These are phyloP conservation scores for Drosophila pandora DNA, from an alignment of 1,140 invertebrate genomes.

Conservation along the genomic window DNA sequence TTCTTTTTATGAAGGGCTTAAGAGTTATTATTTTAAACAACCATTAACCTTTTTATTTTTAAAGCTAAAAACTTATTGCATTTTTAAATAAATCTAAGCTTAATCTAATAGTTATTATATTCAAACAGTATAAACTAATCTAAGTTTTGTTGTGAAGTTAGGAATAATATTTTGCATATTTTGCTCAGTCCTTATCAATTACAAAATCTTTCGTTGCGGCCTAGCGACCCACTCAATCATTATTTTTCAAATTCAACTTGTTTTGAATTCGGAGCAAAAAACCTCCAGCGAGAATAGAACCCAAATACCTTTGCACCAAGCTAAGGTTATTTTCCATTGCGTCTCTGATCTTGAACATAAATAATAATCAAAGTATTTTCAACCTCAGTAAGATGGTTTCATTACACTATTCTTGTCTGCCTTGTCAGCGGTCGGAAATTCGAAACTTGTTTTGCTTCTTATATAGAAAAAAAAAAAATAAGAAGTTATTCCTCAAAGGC, in stretches of 20 bases:
- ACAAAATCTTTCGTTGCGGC: slow-evolving; percentile 1
- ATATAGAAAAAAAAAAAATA: slow-evolving; percentile 22
- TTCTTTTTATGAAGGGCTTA: no score
- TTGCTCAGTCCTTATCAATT: background rate
- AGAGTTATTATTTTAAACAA: no score
- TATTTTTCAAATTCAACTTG: slow-evolving; percentile 10
- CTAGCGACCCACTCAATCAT: slow-evolving; percentile 14
- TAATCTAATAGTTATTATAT: no score
- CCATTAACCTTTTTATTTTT: no score
- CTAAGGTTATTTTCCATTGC: slow-evolving; percentile 65
- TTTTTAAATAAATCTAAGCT: no score
- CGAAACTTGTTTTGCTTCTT: slow-evolving; percentile 60
- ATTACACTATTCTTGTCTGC: slow-evolving; percentile 47
- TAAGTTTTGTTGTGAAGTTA: background rate
- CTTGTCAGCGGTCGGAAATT: slow-evolving; percentile 55
- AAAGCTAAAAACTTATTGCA: no score
- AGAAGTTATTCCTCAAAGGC: slow-evolving; percentile 28
- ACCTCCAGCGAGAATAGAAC: slow-evolving; percentile 13
- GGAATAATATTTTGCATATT: background rate
- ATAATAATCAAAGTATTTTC: slow-evolving; percentile 42
- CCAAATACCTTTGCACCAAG: slow-evolving; percentile 3
- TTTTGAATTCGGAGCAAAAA: slow-evolving; percentile 15
- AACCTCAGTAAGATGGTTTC: slow-evolving; percentile 65
- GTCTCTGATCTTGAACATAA: slow-evolving; percentile 39
- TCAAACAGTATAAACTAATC: background rate